Evolutionary conservation across 1,140 invertebrate species (phyloP), one percentile per base, ranked within the genome.

Genomic region (Ostrea edulis): DNA sequence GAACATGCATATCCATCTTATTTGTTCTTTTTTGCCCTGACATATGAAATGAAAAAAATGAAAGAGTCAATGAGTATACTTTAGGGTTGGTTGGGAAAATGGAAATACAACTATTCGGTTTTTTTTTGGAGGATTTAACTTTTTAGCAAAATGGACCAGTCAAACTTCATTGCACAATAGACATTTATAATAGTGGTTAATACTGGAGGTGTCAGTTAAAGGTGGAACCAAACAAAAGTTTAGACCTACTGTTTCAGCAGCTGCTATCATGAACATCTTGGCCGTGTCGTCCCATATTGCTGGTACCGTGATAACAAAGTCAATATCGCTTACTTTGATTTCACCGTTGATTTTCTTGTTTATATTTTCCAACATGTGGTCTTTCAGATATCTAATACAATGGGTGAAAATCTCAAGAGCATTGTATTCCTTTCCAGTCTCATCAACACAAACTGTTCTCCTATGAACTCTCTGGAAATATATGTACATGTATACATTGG

Each of bases 211-310:
- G 5, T 44, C 35, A 44, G 35, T 5, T 2, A 44, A 44, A 44
- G 35, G 5, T 44, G n/a, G n/a, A n/a, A n/a, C n/a, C 5, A 44
- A 44, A 44, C 35, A 44, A 44, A 5, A 44, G 5, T 44, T 44
- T 44, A 44, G 17, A 55, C 55, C 14, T 62, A 77, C 68, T 14
- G 68, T 29, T 77, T 77, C 12, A 25, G 68, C 22, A 77, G 68
- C 68, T 14, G 22, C 25, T 29, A 77, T 77, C 68, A 77, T 77
- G 0, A 77, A 77, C 68, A 77, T 77, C 14, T 77, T 77, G 0
- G 68, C 68, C 14, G 68, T 77, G 68, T 77, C 68, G 25, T 77
- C 68, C 68, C 68, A 77, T 77, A 77, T 77, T 25, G 68, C 68
- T 77, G 68, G 68, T 2, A 77, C 68, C 8, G 68, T 77, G 68